Evolutionary conservation across 2,797 vertebrate species (phyloP).

Genomic region (Danio tinwini): DNA sequence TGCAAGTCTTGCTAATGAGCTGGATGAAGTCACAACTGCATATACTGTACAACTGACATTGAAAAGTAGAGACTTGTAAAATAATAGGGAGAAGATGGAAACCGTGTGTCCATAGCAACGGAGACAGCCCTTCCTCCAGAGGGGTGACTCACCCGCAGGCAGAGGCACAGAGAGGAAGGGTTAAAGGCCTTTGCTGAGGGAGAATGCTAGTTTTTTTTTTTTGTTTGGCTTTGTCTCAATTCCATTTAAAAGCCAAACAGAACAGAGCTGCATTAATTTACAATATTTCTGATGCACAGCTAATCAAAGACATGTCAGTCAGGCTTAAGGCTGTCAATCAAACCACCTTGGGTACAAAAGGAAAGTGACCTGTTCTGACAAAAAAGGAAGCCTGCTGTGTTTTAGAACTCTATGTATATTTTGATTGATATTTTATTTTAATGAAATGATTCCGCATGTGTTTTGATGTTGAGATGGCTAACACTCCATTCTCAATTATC

Average conservation of each 20-base stretch:
- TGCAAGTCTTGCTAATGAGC: neutral
- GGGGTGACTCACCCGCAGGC: conserved; percentile 37
- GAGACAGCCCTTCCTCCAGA: conserved; percentile 19
- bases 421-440: too few relatives aligned
- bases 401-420: neutral
- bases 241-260: neutral
- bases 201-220: conserved; percentile 8
- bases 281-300: conserved; percentile 29
- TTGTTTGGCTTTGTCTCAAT: conserved; percentile 13
- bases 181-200: conserved; percentile 27
- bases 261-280: neutral
- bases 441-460: too few relatives aligned
- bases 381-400: neutral
- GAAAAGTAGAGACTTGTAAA: conserved; percentile 30
- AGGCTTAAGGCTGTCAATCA: conserved; percentile 40
- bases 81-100: conserved; percentile 27
- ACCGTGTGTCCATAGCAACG: conserved; percentile 55
- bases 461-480: neutral
- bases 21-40: neutral
- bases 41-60: neutral
- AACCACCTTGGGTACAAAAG: neutral
- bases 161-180: conserved; percentile 3
- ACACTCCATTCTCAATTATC: neutral
- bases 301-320: conserved; percentile 32
- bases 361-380: neutral